phyloP scores from a whole-genome alignment of 2,888 invertebrate genomes.

The Yponomeuta evonymella region DNA sequence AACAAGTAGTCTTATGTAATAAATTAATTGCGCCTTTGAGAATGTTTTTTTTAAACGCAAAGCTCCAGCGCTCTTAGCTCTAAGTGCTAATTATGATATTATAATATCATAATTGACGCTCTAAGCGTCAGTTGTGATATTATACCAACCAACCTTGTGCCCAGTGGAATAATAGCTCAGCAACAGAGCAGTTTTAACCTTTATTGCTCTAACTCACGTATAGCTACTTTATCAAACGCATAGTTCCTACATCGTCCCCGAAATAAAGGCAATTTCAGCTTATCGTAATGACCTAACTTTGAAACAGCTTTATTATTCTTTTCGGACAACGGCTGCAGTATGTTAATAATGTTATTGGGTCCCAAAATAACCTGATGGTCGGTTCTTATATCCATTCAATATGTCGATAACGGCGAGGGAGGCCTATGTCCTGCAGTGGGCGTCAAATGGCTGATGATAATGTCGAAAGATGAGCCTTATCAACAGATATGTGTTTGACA shows the following conservation, averaged over 20 bases:
- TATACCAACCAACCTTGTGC: neutral
- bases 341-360: neutral
- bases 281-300: neutral
- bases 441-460: too few relatives aligned
- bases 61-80: neutral
- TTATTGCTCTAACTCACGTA: slow-evolving; percentile 1
- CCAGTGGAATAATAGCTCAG: neutral
- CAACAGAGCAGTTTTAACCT: neutral
- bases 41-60: neutral
- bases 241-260: neutral
- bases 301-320: neutral
- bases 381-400: too few relatives aligned
- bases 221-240: neutral
- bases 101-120: too few relatives aligned
- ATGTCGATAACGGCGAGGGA: too few relatives aligned
- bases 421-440: too few relatives aligned
- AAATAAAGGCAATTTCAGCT: neutral
- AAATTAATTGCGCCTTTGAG: too few relatives aligned
- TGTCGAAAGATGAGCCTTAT: too few relatives aligned
- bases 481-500: too few relatives aligned
- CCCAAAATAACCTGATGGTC: too few relatives aligned
- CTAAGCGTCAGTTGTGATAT: neutral
- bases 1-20: too few relatives aligned
- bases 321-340: neutral
- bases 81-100: neutral